Evolutionary conservation across 2,888 invertebrate genomes (phyloP), one percentile per base, ranked within the genome.

Genomic region (Polietes domitor): DNA sequence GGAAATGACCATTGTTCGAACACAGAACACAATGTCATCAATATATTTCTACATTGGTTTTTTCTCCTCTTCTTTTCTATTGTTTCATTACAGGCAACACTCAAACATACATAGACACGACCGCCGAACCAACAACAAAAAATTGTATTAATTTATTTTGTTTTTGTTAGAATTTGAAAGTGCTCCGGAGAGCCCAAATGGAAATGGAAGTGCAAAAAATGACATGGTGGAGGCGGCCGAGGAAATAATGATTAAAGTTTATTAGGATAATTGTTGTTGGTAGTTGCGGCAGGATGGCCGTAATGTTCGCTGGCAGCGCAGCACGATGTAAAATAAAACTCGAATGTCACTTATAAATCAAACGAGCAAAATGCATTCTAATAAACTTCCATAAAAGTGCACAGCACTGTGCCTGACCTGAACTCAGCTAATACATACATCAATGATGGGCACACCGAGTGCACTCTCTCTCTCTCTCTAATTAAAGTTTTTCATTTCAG

Each of bases 101-200:
- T n/a, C n/a, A 47, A 41, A 41, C 47, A n/a, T 7, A n/a, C 47
- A 47, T 47, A 4, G 9, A 37, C 37, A 7, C 21, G 5, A 1
- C 53, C 3, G 21, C 37, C 65, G 21, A 37, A 37, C 32, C 24
- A 28, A 15, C 58, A 32, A 63, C 15, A 21, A 58, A 26, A 61
- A 63, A 68, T 17, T 68, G 68, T 37, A 68, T 68, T 68, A 68
- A 68, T 68, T 68, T 68, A 43, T 68, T 68, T 65, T 63, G n/a
- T n/a, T n/a, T 63, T 65, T 65, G 65, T 65, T 65, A 65, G 19
- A 65, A 26, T 65, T 65, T 10, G 19, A 19, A 68, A 43, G 24
- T 41, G 68, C 68, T 43, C 21, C 12, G 17, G 9, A 15, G 12
- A 19, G 21, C 21, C 19, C 68, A 19, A 43, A 17, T 68, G 68